These are phyloP conservation scores for Sebastes cheni DNA, from an alignment of 2,797 vertebrate genomes.

Conservation along the genomic window DNA sequence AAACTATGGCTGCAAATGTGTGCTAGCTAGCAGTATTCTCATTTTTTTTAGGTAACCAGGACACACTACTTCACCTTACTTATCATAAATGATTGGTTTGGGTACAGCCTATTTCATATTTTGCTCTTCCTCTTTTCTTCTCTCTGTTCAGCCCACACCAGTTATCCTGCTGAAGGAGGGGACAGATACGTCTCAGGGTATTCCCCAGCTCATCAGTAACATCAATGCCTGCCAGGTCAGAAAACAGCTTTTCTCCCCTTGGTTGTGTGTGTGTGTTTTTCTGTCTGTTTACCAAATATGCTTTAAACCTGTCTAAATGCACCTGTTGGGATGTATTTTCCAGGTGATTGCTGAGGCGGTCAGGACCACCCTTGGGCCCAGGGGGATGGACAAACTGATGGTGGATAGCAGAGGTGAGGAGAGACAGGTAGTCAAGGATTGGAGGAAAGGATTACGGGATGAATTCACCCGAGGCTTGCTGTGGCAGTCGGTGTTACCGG, in stretches of 20 bases:
- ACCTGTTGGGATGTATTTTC: not conserved
- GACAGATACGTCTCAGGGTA: constrained; percentile 95
- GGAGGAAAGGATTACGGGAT: not conserved
- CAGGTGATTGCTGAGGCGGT: constrained; percentile 94
- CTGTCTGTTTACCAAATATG: not conserved
- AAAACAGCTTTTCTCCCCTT: not conserved
- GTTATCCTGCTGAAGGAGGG: constrained; percentile 94
- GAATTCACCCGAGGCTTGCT: not conserved
- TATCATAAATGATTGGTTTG: not conserved
- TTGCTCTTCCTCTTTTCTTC: not conserved
- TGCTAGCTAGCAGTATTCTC: not conserved
- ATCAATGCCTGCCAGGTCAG: constrained; percentile 95
- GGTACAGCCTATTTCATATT: not conserved
- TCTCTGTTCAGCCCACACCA: constrained; percentile 75
- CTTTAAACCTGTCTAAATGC: not conserved
- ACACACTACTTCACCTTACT: not conserved
- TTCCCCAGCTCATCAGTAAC: constrained; percentile 97
- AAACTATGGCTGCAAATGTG: not conserved
- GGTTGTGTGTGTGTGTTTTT: not conserved
- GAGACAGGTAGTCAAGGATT: not conserved
- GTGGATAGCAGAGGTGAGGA: constrained; percentile 89
- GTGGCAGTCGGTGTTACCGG: no score
- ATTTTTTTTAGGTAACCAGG: not conserved
- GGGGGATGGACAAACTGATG: constrained; percentile 99
- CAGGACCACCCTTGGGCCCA: constrained; percentile 95